These are phyloP conservation scores for Anas bahamensis DNA, from an alignment of 2,797 vertebrate genomes.

Conservation along the genomic window DNA sequence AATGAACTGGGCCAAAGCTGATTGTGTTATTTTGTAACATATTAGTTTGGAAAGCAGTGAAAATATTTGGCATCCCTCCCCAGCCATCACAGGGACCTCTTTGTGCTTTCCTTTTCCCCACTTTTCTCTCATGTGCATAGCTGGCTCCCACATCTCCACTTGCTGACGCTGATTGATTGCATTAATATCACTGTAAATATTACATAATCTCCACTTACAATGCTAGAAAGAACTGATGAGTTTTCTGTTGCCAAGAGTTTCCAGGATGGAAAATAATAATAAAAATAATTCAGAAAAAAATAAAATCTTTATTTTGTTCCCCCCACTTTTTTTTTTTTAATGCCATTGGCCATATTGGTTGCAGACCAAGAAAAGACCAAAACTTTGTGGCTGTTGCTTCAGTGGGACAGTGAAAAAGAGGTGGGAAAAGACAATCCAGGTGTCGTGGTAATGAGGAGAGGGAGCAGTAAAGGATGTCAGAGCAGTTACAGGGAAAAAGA, in stretches of 20 bases:
- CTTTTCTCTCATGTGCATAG: slow-evolving; percentile 36
- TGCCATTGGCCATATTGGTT: background rate
- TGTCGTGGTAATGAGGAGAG: background rate
- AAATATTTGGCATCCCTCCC: slow-evolving; percentile 69
- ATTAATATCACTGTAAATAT: slow-evolving; percentile 77
- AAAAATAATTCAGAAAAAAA: background rate
- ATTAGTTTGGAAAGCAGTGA: slow-evolving; percentile 61
- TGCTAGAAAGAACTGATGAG: slow-evolving; percentile 49
- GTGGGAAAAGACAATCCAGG: background rate
- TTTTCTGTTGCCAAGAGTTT: slow-evolving; percentile 48
- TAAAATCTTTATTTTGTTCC: background rate
- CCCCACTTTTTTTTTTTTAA: background rate
- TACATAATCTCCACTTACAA: slow-evolving; percentile 64
- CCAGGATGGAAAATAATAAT: slow-evolving; percentile 43
- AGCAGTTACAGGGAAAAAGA: background rate
- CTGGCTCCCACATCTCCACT: slow-evolving; percentile 54
- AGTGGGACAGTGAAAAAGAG: background rate
- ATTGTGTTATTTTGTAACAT: slow-evolving; percentile 64
- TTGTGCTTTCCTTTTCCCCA: slow-evolving; percentile 66
- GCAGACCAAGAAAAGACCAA: background rate
- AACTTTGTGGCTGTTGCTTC: background rate
- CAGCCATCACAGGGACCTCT: slow-evolving; percentile 67
- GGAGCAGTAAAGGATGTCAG: background rate
- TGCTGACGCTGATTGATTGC: slow-evolving; percentile 71
- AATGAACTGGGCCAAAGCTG: slow-evolving; percentile 56